Evolutionary conservation across 2,113 vertebrate species (phyloP).

Genomic region (Anser brachyrhynchus): DNA sequence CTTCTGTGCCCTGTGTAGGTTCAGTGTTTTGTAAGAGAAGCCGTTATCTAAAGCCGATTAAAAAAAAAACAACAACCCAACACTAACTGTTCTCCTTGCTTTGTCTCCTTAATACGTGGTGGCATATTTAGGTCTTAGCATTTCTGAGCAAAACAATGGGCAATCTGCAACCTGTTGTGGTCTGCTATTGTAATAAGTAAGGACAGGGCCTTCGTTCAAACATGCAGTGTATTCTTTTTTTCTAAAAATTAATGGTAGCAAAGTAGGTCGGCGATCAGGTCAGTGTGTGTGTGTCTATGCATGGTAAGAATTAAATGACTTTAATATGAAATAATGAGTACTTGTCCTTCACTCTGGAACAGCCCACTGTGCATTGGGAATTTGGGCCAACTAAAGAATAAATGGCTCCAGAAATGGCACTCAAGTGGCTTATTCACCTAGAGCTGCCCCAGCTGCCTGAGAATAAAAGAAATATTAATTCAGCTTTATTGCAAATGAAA

Average conservation of each 20-base stretch:
- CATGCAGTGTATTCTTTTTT: not conserved
- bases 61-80: not conserved
- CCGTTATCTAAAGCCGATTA: slow-evolving; percentile 32
- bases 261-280: slow-evolving; percentile 16
- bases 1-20: not conserved
- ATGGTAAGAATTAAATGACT: not conserved
- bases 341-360: slow-evolving; percentile 13
- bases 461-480: slow-evolving; percentile 52
- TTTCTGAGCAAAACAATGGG: slow-evolving; percentile 5
- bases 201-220: slow-evolving; percentile 16
- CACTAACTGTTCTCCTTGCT: not conserved
- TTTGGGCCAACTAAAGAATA: slow-evolving; percentile 25
- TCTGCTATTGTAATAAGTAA: not conserved
- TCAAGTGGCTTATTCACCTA: slow-evolving; percentile 14
- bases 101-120: not conserved
- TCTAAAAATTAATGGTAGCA: not conserved
- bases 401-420: slow-evolving; percentile 31
- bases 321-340: slow-evolving; percentile 25
- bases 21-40: not conserved
- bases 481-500: slow-evolving; percentile 33
- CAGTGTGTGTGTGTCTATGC: not conserved
- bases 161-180: not conserved
- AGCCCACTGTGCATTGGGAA: not conserved
- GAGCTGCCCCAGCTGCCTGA: slow-evolving; percentile 15
- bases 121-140: slow-evolving; percentile 58